Conservation (phyloP, 2,888 invertebrate genomes). For the Melolontha melolontha region DNA sequence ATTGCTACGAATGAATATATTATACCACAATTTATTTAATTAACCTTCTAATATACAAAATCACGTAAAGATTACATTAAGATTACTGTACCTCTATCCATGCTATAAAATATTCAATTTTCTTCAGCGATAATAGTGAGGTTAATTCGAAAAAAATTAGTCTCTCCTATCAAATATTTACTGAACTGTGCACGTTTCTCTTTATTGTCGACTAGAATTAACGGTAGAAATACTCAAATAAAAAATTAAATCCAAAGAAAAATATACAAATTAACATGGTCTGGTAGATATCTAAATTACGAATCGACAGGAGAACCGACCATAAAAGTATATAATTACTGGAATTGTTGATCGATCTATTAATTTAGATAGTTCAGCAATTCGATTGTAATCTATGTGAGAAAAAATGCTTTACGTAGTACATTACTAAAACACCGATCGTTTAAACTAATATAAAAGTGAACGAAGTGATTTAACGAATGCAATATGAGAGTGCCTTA, state of each 20-base stretch:
- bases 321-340: constrained; percentile 32
- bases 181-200: constrained; percentile 2
- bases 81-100: not conserved
- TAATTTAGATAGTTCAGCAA: constrained; percentile 36
- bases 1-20: constrained; percentile 4
- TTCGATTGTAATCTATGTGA: constrained; percentile 36
- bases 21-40: not conserved
- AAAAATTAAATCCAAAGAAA: not conserved
- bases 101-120: constrained; percentile 10
- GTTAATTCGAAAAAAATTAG: constrained; percentile 33
- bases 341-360: constrained; percentile 35
- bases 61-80: constrained; percentile 31
- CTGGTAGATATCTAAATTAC: constrained; percentile 33
- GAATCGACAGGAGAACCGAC: constrained; percentile 26
- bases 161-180: constrained; percentile 25
- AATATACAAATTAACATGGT: constrained; percentile 31
- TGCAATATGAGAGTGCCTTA: not conserved
- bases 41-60: not conserved
- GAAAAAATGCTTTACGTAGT: not conserved
- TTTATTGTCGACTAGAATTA: constrained; percentile 1
- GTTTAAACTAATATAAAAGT: constrained; percentile 9
- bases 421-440: constrained; percentile 3
- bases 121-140: constrained; percentile 12
- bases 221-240: not conserved
- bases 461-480: constrained; percentile 16